phyloP scores from a whole-genome alignment of 2,797 vertebrate genomes.

The Eutrigla gurnardus region DNA sequence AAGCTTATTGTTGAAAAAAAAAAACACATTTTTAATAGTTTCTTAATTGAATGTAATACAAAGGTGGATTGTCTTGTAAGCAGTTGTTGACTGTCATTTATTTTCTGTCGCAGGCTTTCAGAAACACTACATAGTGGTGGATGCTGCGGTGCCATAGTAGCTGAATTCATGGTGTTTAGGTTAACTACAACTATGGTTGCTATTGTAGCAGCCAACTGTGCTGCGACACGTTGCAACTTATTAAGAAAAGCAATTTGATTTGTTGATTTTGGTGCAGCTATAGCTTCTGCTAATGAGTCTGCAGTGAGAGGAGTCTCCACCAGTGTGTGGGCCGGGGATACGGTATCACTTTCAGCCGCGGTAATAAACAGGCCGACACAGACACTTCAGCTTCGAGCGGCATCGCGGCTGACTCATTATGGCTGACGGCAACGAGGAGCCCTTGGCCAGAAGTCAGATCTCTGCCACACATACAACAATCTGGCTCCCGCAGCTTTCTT shows the following conservation, averaged over 20 bases:
- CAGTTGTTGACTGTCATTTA: background rate
- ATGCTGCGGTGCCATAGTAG: background rate
- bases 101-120: background rate
- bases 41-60: background rate
- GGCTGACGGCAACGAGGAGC: constrained; percentile 53
- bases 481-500: constrained; percentile 48
- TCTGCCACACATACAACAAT: constrained; percentile 31
- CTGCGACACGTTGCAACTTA: constrained; percentile 31
- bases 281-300: constrained; percentile 66
- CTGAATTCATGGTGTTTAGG: constrained; percentile 7
- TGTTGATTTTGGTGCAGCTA: constrained; percentile 37
- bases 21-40: background rate
- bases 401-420: constrained; percentile 67
- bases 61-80: background rate
- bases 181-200: constrained; percentile 15
- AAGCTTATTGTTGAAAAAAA: background rate
- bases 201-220: constrained; percentile 7
- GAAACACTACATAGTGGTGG: background rate
- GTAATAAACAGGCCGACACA: constrained; percentile 48
- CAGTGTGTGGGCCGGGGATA: constrained; percentile 53
- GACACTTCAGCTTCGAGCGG: constrained; percentile 38
- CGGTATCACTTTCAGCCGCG: constrained; percentile 46
- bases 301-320: constrained; percentile 54
- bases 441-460: constrained; percentile 54
- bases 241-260: constrained; percentile 46